Evolutionary conservation across 2,797 vertebrate genomes (phyloP).

Genomic region (Meda fulgida): DNA sequence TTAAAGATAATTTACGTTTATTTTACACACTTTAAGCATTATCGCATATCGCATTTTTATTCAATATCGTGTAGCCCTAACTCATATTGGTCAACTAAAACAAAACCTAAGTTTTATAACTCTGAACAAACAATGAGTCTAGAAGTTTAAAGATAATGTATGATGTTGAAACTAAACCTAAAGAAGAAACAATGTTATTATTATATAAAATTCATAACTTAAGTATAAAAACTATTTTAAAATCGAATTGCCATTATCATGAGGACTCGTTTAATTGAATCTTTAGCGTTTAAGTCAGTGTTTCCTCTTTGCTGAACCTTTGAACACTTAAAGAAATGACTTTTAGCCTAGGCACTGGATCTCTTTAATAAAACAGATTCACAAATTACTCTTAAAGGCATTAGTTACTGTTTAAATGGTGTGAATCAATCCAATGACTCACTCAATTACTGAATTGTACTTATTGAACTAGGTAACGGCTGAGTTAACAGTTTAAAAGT

Average conservation of each 20-base stretch:
- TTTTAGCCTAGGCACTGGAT: neutral
- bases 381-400: neutral
- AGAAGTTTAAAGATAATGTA: too few relatives aligned
- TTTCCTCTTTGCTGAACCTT: neutral
- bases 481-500: neutral
- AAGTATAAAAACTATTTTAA: neutral
- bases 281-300: neutral
- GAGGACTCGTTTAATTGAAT: neutral
- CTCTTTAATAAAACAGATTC: neutral
- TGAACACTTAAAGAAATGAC: neutral
- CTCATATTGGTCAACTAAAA: too few relatives aligned
- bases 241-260: neutral
- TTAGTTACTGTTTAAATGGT: neutral
- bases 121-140: too few relatives aligned
- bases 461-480: too few relatives aligned
- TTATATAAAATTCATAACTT: neutral
- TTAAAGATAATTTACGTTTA: too few relatives aligned
- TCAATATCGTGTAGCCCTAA: too few relatives aligned
- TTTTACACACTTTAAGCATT: too few relatives aligned
- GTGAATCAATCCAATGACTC: neutral
- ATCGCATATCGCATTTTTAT: too few relatives aligned
- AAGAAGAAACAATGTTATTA: neutral
- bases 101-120: too few relatives aligned
- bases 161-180: too few relatives aligned
- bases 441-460: neutral